Conservation (phyloP, 2,888 invertebrate species). For the Phlogophora meticulosa region DNA sequence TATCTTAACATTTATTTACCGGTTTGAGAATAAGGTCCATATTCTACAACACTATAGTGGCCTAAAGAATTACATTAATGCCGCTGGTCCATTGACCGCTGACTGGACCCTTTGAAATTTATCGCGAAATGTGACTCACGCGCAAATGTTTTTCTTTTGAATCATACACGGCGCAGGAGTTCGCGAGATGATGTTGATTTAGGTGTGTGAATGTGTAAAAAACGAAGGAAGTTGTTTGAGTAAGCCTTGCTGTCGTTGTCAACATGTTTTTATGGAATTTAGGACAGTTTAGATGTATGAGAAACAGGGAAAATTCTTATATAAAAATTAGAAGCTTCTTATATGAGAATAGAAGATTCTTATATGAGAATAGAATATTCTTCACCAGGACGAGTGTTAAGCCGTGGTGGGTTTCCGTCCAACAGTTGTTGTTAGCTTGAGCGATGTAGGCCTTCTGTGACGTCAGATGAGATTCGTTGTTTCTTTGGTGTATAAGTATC, state of each 20-base stretch:
- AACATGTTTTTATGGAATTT: slow-evolving; percentile 16
- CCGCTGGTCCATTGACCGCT: slow-evolving; percentile 71
- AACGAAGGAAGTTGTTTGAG: slow-evolving; percentile 35
- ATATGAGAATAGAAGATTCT: no score
- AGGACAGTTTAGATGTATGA: no score
- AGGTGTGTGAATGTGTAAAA: slow-evolving; percentile 36
- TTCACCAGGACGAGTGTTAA: no score
- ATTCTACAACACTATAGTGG: slow-evolving; percentile 38
- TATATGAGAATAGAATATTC: no score
- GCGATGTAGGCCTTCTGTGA: no score
- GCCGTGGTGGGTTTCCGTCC: no score
- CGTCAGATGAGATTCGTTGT: no score
- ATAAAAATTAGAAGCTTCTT: no score
- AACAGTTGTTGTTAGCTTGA: no score
- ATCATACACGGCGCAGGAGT: slow-evolving; percentile 68
- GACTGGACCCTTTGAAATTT: slow-evolving; percentile 71
- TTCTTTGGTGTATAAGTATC: no score
- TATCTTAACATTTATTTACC: slow-evolving; percentile 19
- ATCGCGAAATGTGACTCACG: slow-evolving; percentile 82
- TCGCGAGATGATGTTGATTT: slow-evolving; percentile 44
- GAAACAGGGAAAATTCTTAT: no score
- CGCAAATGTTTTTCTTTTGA: slow-evolving; percentile 82
- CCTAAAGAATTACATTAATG: slow-evolving; percentile 60
- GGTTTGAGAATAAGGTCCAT: slow-evolving; percentile 37
- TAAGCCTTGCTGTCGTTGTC: slow-evolving; percentile 6